Base-by-base conservation (phyloP, 2,797 vertebrate genomes). In the Limosa lapponica region DNA sequence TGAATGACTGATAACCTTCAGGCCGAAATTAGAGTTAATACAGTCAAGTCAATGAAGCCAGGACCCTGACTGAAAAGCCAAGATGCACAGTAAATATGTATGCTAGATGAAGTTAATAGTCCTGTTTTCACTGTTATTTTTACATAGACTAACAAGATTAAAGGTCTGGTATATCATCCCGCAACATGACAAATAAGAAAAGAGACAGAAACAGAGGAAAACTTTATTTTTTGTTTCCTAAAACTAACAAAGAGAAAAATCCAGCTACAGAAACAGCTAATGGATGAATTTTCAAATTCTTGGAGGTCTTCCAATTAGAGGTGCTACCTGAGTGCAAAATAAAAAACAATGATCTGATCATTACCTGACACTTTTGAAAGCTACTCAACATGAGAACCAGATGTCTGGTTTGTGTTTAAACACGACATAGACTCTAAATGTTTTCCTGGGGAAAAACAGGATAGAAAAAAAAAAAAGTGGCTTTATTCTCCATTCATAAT, bases 381-480 rank as follows among this genome's bases (percentile, higher is more conserved):
- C 8, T 24, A 9, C 18, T 66, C 32, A 64, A 15, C 9, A 15
- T 23, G 16, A 71, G 39, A 86, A 80, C 32, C 22, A 65, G 24
- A 39, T 67, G 22, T n/a, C 32, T 5, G 1, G 5, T 67, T 87
- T 65, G 7, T 70, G 8, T 20, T 32, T 41, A 69, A 93, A 43
- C 8, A 46, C 3, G 20, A 82, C 14, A 24, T 3, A 37, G 48
- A 87, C 81, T 4, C 16, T 19, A 77, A 72, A 52, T 13, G 5
- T 11, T 78, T 41, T 80, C 32, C 43, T 49, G 13, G 18, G 13
- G 19, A 48, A 61, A 78, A 81, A 69, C 8, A 19, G 4, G 5
- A n/a, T 25, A 8, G 5, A 11, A 54, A 18, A 39, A 36, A 37
- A 59, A 59, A 62, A 30, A 18, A 13, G 1, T 14, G 1, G 0